A percentile compares a stretch with the other conserved stretches of the same genome.
phyloP scores from a whole-genome alignment of 1,140 invertebrate species.

The Ceratosolen fusciceps region DNA sequence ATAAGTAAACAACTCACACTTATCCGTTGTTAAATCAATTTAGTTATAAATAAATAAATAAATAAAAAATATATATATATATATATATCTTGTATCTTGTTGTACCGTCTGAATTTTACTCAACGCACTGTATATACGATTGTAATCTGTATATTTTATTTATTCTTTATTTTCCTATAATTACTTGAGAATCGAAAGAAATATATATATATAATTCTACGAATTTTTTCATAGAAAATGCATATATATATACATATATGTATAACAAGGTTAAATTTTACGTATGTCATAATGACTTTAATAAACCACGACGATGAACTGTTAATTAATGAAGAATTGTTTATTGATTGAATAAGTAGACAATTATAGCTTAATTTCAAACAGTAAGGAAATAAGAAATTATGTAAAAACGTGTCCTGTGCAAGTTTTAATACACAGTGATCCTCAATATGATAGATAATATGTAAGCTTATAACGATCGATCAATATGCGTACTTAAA shows the following conservation, averaged over 20 bases:
- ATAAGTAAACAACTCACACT: no score
- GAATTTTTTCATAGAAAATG: not conserved
- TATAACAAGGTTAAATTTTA: conserved; percentile 26
- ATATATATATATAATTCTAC: not conserved
- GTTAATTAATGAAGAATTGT: not conserved
- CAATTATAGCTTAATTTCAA: not conserved
- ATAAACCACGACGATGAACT: not conserved
- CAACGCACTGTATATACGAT: conserved; percentile 11
- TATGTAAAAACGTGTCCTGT: not conserved
- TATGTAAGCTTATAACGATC: not conserved
- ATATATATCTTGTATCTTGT: not conserved
- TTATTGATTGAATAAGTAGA: not conserved
- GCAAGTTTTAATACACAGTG: not conserved
- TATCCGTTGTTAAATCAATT: no score
- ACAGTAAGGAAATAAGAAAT: not conserved
- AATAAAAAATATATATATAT: no score
- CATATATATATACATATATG: no score
- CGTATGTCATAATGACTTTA: conserved; percentile 46
- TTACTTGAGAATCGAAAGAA: not conserved
- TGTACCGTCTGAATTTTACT: conserved; percentile 4
- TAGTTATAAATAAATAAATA: no score
- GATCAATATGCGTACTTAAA: conserved; percentile 22
- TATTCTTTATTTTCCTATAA: not conserved
- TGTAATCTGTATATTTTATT: conserved; percentile 26
- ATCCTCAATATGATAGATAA: not conserved